phyloP scores from a whole-genome alignment of 2,113 vertebrate genomes.

The Lophochroa leadbeateri region DNA sequence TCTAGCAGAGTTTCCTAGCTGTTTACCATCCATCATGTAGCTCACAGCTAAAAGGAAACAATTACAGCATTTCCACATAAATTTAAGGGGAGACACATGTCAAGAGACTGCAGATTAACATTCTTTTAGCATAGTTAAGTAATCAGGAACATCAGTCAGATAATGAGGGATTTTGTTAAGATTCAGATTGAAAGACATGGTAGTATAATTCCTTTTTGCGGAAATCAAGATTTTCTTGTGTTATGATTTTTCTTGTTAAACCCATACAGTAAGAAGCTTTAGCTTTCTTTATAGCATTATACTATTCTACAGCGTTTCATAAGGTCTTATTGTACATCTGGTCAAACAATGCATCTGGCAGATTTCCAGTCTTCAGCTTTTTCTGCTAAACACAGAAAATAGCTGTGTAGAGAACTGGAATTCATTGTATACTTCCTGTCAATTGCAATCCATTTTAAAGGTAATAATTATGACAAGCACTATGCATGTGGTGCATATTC shows the following conservation, averaged over 20 bases:
- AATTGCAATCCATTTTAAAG: conserved; percentile 9
- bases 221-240: conserved; percentile 34
- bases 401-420: not conserved
- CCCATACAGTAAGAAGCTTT: conserved; percentile 1
- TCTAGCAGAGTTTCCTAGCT: not conserved
- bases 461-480: conserved; percentile 26
- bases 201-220: not conserved
- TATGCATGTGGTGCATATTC: not conserved
- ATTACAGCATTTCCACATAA: not conserved
- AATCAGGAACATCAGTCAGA: conserved; percentile 45
- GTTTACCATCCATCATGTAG: not conserved
- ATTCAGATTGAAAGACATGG: not conserved
- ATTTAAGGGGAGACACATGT: not conserved
- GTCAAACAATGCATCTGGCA: conserved; percentile 50
- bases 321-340: conserved; percentile 40
- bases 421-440: not conserved
- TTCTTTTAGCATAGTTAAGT: not conserved
- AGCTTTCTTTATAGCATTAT: conserved; percentile 17
- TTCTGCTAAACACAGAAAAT: conserved; percentile 43
- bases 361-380: not conserved
- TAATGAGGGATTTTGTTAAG: conserved; percentile 27
- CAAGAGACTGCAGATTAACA: not conserved
- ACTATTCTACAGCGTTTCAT: conserved; percentile 15
- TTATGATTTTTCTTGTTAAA: not conserved
- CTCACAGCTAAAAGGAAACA: conserved; percentile 6